These are phyloP conservation scores for Brachionus paranguensis DNA, from an alignment of 1,140 invertebrate genomes.

Conservation along the genomic window DNA sequence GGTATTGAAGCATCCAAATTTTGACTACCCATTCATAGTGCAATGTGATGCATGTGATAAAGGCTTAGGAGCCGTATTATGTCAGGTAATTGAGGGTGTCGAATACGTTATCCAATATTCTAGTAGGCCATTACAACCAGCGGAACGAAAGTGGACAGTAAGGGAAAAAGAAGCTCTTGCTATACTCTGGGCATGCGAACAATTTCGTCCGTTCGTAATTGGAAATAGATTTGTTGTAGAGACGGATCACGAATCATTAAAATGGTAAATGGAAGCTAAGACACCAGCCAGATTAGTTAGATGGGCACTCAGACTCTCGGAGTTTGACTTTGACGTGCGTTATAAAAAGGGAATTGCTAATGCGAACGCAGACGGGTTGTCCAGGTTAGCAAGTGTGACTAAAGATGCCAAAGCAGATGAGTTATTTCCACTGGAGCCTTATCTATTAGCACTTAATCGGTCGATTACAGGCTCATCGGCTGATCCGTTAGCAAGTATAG, in stretches of 20 bases:
- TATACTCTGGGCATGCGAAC: constrained; percentile 42
- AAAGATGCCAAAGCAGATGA: too few relatives aligned
- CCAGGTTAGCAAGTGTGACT: constrained; percentile 22
- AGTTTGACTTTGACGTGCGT: constrained; percentile 54
- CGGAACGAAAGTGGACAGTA: constrained; percentile 44
- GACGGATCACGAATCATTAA: too few relatives aligned
- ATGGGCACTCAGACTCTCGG: constrained; percentile 57
- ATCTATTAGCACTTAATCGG: background rate
- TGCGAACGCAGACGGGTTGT: constrained; percentile 48
- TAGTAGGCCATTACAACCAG: constrained; percentile 41
- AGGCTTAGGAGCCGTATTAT: constrained; percentile 45
- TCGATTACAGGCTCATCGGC: too few relatives aligned
- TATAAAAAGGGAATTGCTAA: constrained; percentile 51
- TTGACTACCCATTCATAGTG: constrained; percentile 13
- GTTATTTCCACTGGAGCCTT: background rate
- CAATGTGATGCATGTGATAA: constrained; percentile 43
- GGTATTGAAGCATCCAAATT: too few relatives aligned
- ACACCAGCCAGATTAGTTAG: constrained; percentile 44
- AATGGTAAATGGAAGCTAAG: too few relatives aligned
- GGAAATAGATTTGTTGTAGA: too few relatives aligned
- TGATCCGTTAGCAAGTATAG: background rate
- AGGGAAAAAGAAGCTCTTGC: constrained; percentile 44
- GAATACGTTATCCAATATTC: constrained; percentile 44
- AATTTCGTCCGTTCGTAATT: constrained; percentile 40
- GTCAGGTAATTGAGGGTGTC: constrained; percentile 43